These are phyloP conservation scores for Xanthia togata DNA, from an alignment of 2,888 invertebrate genomes.

Conservation along the genomic window DNA sequence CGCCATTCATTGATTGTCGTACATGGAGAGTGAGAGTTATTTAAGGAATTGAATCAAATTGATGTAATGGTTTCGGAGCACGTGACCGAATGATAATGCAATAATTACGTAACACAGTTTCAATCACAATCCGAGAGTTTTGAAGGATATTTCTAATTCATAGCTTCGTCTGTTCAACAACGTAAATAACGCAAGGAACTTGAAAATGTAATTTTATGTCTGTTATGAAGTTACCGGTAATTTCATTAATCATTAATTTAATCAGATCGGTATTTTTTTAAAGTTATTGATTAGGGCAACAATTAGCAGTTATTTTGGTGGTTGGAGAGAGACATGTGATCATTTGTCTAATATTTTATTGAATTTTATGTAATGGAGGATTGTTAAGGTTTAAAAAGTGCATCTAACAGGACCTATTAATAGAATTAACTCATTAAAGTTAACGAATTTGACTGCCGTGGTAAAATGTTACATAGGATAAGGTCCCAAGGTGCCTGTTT, in stretches of 20 bases:
- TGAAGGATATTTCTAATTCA: no score
- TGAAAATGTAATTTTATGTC: no score
- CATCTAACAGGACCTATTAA: neutral
- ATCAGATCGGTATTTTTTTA: neutral
- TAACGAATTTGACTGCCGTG: neutral
- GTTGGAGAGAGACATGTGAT: neutral
- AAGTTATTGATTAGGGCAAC: neutral
- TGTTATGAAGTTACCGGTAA: no score
- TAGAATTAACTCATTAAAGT: neutral
- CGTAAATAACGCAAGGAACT: no score
- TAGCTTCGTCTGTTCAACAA: no score
- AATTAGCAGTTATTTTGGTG: constrained; percentile 2
- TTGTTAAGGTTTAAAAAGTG: neutral
- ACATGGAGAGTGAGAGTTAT: constrained; percentile 63
- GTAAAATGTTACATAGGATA: neutral
- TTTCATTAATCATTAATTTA: no score
- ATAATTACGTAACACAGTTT: no score
- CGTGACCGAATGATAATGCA: constrained; percentile 56
- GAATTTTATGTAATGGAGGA: neutral
- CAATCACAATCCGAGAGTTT: no score
- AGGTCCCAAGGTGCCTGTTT: neutral
- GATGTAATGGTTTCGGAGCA: constrained; percentile 58
- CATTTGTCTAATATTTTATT: neutral
- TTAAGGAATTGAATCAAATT: constrained; percentile 63
- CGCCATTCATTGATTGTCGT: constrained; percentile 62